Percentiles rank a stretch among this genome's conserved stretches.
phyloP scores from a whole-genome alignment of 1,140 invertebrate genomes.

The Arctopsyche grandis region DNA sequence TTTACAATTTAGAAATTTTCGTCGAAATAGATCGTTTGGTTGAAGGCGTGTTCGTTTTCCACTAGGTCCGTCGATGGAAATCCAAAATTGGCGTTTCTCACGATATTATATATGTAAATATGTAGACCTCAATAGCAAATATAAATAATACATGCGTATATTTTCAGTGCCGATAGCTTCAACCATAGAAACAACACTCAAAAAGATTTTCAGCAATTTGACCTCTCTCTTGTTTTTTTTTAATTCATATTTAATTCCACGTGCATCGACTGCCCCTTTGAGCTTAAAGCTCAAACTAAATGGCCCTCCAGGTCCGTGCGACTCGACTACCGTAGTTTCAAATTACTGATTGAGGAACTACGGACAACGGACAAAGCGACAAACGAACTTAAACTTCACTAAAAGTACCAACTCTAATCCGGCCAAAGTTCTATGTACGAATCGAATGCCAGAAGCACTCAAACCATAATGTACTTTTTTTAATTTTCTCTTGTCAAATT shows the following conservation, averaged over 20 bases:
- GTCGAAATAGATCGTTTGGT: no score
- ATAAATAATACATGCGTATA: no score
- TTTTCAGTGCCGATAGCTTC: no score
- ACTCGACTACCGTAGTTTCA: background rate
- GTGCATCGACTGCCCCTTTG: background rate
- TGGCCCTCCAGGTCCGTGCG: background rate
- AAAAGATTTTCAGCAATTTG: background rate
- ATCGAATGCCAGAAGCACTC: no score
- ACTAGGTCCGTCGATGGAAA: no score
- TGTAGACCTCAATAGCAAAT: no score
- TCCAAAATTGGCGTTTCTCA: no score
- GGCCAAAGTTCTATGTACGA: background rate
- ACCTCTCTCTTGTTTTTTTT: background rate
- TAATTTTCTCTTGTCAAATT: no score
- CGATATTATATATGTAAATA: no score
- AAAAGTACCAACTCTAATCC: background rate
- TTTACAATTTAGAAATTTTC: no score
- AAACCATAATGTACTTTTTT: no score
- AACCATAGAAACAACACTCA: background rate
- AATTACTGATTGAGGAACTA: conserved; percentile 22
- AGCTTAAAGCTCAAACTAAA: background rate
- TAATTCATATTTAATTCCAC: background rate
- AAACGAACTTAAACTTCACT: conserved; percentile 18
- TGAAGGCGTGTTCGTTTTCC: no score
- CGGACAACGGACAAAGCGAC: background rate